Percentiles rank a stretch among this genome's conserved stretches.
phyloP scores from a whole-genome alignment of 2,888 invertebrate species.

The Drosophila mimetica region DNA sequence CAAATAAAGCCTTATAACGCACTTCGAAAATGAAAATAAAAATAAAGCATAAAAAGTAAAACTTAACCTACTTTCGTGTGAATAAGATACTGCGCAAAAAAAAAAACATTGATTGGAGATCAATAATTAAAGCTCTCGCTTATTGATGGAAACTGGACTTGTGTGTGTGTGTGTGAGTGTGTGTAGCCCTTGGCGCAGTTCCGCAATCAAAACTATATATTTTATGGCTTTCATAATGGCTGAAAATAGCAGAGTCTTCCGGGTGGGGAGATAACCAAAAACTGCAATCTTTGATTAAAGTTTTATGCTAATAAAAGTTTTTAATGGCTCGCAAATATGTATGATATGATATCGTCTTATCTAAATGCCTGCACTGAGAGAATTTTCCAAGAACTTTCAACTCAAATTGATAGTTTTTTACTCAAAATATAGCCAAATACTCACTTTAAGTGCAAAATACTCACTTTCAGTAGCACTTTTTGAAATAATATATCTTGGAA shows the following conservation, averaged over 20 bases:
- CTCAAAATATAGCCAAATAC: too few relatives aligned
- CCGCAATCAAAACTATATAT: conserved; percentile 18
- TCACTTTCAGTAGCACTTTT: too few relatives aligned
- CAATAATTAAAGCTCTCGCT: conserved; percentile 36
- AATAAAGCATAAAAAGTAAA: conserved; percentile 20
- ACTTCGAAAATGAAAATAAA: conserved; percentile 3
- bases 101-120: conserved; percentile 34
- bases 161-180: too few relatives aligned
- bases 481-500: too few relatives aligned
- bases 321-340: not conserved
- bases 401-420: too few relatives aligned
- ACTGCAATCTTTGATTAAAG: conserved; percentile 10
- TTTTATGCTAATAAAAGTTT: conserved; percentile 2
- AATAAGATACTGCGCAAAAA: conserved; percentile 62
- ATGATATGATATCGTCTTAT: conserved; percentile 6
- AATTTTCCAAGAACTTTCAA: too few relatives aligned
- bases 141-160: conserved; percentile 6
- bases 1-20: conserved; percentile 38
- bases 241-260: conserved; percentile 8
- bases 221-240: not conserved
- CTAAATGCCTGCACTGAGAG: not conserved
- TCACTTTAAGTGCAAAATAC: too few relatives aligned
- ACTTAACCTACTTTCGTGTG: conserved; percentile 67
- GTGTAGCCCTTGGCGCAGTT: conserved; percentile 31
- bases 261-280: not conserved